phyloP scores from a whole-genome alignment of 2,797 vertebrate species.

The Paedocypris micromegethes region DNA sequence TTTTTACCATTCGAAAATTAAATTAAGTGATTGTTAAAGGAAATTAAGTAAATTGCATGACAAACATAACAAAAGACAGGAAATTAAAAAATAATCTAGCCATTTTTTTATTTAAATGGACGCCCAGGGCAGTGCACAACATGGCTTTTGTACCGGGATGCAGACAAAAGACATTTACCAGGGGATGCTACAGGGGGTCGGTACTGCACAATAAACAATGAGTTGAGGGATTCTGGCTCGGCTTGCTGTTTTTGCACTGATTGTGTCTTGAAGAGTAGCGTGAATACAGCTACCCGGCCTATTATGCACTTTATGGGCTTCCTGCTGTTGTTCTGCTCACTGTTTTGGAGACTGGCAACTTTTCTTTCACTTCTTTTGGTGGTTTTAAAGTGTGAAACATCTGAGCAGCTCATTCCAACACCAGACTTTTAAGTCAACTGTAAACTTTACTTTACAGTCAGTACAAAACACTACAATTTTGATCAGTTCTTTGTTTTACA shows the following conservation, averaged over 20 bases:
- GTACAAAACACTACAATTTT: too few species aligned
- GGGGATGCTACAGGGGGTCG: slow-evolving; percentile 42
- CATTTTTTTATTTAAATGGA: not conserved
- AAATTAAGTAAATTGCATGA: not conserved
- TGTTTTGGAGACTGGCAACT: slow-evolving; percentile 37
- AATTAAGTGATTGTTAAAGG: too few species aligned
- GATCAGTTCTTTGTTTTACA: not conserved
- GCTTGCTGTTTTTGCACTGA: slow-evolving; percentile 55
- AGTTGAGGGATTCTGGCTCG: slow-evolving; percentile 50
- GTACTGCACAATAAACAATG: slow-evolving; percentile 54
- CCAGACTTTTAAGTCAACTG: too few species aligned
- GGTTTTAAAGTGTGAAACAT: too few species aligned
- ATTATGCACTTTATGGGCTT: slow-evolving; percentile 58
- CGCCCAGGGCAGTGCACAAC: slow-evolving; percentile 39
- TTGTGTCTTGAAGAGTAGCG: slow-evolving; percentile 60
- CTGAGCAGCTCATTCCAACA: too few species aligned
- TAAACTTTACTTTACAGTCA: too few species aligned
- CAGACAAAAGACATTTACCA: slow-evolving; percentile 59
- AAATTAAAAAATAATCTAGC: not conserved
- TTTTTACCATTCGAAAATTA: not conserved
- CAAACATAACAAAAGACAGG: not conserved
- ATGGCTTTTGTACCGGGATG: slow-evolving; percentile 54
- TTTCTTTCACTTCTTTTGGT: slow-evolving; percentile 10
- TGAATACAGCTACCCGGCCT: slow-evolving; percentile 50
- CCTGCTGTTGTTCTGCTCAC: slow-evolving; percentile 52